A percentile compares a stretch with the other conserved stretches of the same genome.
These are phyloP conservation scores for Anastrepha obliqua DNA, from an alignment of 1,140 invertebrate genomes.

Conservation along the genomic window DNA sequence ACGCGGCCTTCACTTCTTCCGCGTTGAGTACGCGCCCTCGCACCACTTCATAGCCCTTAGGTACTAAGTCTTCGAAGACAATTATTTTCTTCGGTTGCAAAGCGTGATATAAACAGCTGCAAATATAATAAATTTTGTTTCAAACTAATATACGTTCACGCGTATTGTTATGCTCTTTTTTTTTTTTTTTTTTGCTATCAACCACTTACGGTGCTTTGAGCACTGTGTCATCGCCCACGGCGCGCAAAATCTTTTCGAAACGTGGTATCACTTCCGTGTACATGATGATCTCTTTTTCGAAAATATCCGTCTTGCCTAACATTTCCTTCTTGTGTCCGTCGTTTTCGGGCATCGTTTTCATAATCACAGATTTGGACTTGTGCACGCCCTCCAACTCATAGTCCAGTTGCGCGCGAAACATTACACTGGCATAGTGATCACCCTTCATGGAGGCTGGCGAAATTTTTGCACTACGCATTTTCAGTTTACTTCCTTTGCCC, in stretches of 20 bases:
- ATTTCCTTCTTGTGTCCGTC: slow-evolving; percentile 64
- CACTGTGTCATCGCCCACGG: slow-evolving; percentile 58
- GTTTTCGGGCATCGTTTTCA: slow-evolving; percentile 65
- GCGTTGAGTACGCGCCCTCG: slow-evolving; percentile 56
- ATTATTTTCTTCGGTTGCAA: slow-evolving; percentile 61
- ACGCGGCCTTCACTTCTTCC: slow-evolving; percentile 58
- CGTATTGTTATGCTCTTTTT: background rate
- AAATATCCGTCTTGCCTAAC: slow-evolving; percentile 58
- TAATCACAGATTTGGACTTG: slow-evolving; percentile 60
- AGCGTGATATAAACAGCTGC: slow-evolving; percentile 60
- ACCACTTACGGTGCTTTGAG: background rate
- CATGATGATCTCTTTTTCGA: slow-evolving; percentile 64
- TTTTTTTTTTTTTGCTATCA: too few species aligned
- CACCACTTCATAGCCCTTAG: slow-evolving; percentile 60
- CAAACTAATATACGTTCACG: too few species aligned
- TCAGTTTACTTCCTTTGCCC: slow-evolving; percentile 50
- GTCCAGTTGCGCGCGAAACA: slow-evolving; percentile 61
- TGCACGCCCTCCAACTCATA: slow-evolving; percentile 3
- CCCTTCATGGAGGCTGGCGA: slow-evolving; percentile 64
- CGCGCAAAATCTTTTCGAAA: slow-evolving; percentile 61
- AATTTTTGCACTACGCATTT: slow-evolving; percentile 57
- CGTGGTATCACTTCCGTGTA: slow-evolving; percentile 61
- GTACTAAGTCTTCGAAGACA: slow-evolving; percentile 64
- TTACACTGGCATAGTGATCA: slow-evolving; percentile 70
- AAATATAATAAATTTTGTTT: background rate